Evolutionary conservation across 2,888 invertebrate species (phyloP).

Genomic region (Erpobdella octoculata): DNA sequence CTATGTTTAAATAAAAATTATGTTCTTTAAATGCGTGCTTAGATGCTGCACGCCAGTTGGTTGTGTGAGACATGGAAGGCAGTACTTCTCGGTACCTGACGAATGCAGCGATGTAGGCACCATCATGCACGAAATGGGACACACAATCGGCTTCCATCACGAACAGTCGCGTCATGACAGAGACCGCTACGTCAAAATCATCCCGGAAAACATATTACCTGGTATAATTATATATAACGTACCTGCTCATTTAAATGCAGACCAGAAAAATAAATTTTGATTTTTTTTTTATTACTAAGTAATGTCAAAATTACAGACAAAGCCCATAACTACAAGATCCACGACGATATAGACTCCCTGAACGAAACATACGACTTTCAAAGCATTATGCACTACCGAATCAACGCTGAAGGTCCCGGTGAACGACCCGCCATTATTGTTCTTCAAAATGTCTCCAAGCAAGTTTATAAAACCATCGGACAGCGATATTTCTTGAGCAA

Average conservation of each 20-base stretch:
- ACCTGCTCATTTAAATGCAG: no score
- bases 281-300: no score
- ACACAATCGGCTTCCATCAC: conserved; percentile 97
- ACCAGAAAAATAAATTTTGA: no score
- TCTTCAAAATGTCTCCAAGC: conserved; percentile 49
- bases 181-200: conserved; percentile 89
- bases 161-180: conserved; percentile 95
- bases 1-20: no score
- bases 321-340: conserved; percentile 92
- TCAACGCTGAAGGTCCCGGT: conserved; percentile 85
- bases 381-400: conserved; percentile 97
- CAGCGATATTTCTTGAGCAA: conserved; percentile 82
- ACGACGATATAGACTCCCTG: conserved; percentile 91
- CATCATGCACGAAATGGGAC: conserved; percentile 90
- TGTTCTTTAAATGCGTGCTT: no score
- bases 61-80: conserved; percentile 83
- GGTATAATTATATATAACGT: no score
- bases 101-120: conserved; percentile 99
- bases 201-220: conserved; percentile 89
- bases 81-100: conserved; percentile 87
- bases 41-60: conserved; percentile 99
- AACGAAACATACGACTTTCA: conserved; percentile 93
- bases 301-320: no score
- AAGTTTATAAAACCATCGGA: conserved; percentile 58
- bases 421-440: conserved; percentile 83